Evolutionary conservation across 2,113 vertebrate genomes (phyloP).

Genomic region (Vombatus ursinus): DNA sequence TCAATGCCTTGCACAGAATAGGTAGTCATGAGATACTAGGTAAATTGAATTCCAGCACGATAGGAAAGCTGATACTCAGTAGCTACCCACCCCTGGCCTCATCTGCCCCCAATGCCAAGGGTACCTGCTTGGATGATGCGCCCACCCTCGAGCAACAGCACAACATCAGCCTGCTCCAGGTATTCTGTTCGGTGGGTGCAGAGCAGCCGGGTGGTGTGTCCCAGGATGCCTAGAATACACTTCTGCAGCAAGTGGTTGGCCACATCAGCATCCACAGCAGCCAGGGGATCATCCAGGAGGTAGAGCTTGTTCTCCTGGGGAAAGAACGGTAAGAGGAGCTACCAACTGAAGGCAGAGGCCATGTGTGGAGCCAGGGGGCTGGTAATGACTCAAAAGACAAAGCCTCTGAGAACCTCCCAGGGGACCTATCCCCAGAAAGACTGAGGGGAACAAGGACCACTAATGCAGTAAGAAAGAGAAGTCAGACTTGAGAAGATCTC

Average conservation of each 20-base stretch:
- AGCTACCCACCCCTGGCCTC: neutral
- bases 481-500: neutral
- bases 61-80: neutral
- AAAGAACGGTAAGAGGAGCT: neutral
- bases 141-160: slow-evolving; percentile 93
- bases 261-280: slow-evolving; percentile 94
- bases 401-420: neutral
- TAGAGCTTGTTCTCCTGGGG: slow-evolving; percentile 94
- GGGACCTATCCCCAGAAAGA: neutral
- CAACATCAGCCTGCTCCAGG: slow-evolving; percentile 88
- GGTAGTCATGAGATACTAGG: neutral
- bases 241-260: slow-evolving; percentile 93
- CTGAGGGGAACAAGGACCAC: neutral
- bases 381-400: neutral
- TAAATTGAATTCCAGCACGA: neutral
- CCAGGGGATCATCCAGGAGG: slow-evolving; percentile 96
- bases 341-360: neutral
- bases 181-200: slow-evolving; percentile 95
- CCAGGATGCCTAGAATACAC: slow-evolving; percentile 91
- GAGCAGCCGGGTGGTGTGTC: slow-evolving; percentile 92
- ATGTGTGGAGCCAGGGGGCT: neutral
- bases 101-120: neutral
- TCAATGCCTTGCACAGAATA: neutral
- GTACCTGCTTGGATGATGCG: slow-evolving; percentile 89
- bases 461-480: neutral